Conservation (phyloP, 2,113 vertebrate genomes). For the Hypocryptadius cinnamomeus region DNA sequence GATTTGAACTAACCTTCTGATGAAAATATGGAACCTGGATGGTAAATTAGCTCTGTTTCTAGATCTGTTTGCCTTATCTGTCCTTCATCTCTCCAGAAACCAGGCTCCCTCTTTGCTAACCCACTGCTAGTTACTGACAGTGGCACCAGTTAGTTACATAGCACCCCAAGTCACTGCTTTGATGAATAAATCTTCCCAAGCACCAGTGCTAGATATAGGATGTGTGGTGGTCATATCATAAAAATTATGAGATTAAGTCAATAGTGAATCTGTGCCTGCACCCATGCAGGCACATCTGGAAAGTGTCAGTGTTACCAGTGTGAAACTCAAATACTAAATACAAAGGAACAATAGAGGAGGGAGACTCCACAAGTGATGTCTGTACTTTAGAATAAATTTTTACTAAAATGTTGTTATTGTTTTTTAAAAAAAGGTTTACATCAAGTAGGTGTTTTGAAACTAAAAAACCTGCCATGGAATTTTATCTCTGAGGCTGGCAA, state of each 20-base stretch:
- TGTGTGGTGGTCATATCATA: background rate
- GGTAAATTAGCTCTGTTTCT: background rate
- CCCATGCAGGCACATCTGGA: background rate
- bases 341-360: background rate
- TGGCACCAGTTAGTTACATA: background rate
- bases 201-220: background rate
- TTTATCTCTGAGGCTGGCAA: background rate
- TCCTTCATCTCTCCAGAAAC: background rate
- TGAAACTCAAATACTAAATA: background rate
- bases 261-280: background rate
- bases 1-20: slow-evolving; percentile 1
- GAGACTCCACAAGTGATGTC: background rate
- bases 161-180: background rate
- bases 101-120: background rate
- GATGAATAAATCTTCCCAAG: background rate
- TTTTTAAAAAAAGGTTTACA: background rate
- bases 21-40: background rate
- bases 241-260: background rate
- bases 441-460: background rate
- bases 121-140: background rate
- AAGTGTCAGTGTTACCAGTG: background rate
- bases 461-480: background rate
- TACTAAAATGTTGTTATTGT: background rate
- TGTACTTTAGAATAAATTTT: background rate
- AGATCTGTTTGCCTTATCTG: background rate